Evolutionary conservation across 2,797 vertebrate species (phyloP).

Genomic region (Esox lucius): DNA sequence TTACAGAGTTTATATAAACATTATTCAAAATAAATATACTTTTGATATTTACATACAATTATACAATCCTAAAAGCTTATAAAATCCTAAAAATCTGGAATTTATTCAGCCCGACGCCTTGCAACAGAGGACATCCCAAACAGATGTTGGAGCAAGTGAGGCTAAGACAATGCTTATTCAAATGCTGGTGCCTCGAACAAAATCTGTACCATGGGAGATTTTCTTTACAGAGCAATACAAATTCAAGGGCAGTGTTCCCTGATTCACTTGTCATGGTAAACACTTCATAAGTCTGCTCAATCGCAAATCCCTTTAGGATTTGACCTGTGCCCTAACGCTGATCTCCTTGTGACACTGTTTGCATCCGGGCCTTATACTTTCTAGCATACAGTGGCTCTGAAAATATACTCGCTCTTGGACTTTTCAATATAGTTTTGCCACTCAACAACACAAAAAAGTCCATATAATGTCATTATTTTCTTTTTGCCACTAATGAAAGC

Average conservation of each 20-base stretch:
- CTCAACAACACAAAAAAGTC: too few relatives aligned
- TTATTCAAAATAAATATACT: slow-evolving; percentile 53
- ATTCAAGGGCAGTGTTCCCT: too few relatives aligned
- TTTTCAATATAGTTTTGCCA: too few relatives aligned
- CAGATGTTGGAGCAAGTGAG: not conserved
- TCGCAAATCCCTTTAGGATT: not conserved
- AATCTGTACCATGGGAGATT: not conserved
- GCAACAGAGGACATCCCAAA: not conserved
- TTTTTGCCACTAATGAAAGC: too few relatives aligned
- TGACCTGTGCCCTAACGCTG: too few relatives aligned
- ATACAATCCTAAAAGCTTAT: slow-evolving; percentile 19
- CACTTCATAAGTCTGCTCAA: not conserved
- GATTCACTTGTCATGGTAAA: not conserved
- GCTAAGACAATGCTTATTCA: not conserved
- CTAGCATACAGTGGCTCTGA: not conserved
- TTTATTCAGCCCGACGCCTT: not conserved
- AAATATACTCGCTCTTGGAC: too few relatives aligned
- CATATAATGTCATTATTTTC: too few relatives aligned
- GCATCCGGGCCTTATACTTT: not conserved
- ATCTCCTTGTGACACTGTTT: not conserved
- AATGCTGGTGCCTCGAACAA: not conserved
- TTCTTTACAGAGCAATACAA: not conserved
- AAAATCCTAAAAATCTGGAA: not conserved
- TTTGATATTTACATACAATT: slow-evolving; percentile 56
- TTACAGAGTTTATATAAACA: slow-evolving; percentile 55